Evolutionary conservation across 2,888 invertebrate species (phyloP), one percentile per base, ranked within the genome.

Genomic region (Hydrotaea diabolus): DNA sequence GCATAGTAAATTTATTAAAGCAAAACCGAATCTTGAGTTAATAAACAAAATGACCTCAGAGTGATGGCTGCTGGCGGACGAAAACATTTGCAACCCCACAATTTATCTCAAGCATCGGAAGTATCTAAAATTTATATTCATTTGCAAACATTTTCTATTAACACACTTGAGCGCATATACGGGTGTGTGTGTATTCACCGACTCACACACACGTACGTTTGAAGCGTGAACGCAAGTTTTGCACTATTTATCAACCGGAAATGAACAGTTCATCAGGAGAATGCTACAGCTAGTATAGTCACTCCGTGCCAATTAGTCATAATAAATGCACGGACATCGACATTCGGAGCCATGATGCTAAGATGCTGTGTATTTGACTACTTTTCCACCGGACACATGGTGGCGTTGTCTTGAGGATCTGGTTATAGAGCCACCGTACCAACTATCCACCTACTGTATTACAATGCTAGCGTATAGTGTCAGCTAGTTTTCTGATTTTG

Each of bases 191-290:
- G n/a, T n/a, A n/a, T n/a, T 17, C 66, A 31, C 2, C 43, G n/a
- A 17, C 21, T 55, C 21, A 9, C 53, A 55, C 55, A 17, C 17
- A 55, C 21, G 13, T 19, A 53, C 13, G 7, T 62, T 7, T 11
- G 17, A n/a, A 2, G 19, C 8, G 19, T 39, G 19, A 43, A 31
- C 17, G 3, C 36, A 11, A 43, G 1, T 13, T 66, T 19, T 19
- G 39, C 1, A 9, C 76, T 83, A 86, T 85, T 85, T 87, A 84
- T 85, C 82, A 83, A 81, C 62, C 82, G 83, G 83, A 83, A 86
- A 78, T 78, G 77, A 73, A 80, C 62, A 85, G 76, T 83, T 80
- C 80, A 21, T 73, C 66, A 66, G 21, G 19, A 59, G 26, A 59
- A 26, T 5, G 13, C 57, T 21, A 59, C 26, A n/a, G 15, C 49